Percentiles rank a stretch among this genome's conserved stretches.
Evolutionary conservation across 2,797 vertebrate species (phyloP).

Genomic region (Aselliscus stoliczkanus): DNA sequence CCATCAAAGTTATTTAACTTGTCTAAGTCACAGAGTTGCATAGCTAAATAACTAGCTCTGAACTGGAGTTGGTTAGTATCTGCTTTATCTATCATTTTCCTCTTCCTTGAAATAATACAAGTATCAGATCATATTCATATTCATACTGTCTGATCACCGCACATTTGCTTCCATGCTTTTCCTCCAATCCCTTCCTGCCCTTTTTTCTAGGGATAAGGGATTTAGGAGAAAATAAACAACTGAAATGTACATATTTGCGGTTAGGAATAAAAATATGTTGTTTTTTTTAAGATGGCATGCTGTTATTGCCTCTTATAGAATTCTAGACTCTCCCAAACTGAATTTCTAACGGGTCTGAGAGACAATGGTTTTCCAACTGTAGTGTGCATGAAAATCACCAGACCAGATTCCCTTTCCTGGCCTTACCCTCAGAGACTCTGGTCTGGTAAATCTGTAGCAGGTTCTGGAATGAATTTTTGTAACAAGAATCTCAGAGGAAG

Average conservation of each 20-base stretch:
- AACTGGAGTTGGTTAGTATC: background rate
- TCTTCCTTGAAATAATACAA: background rate
- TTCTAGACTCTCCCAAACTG: background rate
- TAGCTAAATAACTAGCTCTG: background rate
- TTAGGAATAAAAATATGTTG: background rate
- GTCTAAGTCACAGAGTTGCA: background rate
- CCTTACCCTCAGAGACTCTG: background rate
- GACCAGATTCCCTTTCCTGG: background rate
- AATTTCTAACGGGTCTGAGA: background rate
- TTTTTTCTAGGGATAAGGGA: background rate
- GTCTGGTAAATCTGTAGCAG: background rate
- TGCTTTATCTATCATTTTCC: background rate
- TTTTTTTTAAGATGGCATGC: background rate
- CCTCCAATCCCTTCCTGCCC: background rate
- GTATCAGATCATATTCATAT: background rate
- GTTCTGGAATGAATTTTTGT: background rate
- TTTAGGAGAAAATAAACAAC: background rate
- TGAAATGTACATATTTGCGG: background rate
- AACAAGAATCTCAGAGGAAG: background rate
- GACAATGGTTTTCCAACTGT: background rate
- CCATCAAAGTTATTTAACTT: background rate
- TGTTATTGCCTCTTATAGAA: background rate
- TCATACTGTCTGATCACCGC: background rate
- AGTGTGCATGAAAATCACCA: background rate
- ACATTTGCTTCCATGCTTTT: background rate